Base-by-base conservation (phyloP, 2,888 invertebrate genomes). In the Rotaria macrura region DNA sequence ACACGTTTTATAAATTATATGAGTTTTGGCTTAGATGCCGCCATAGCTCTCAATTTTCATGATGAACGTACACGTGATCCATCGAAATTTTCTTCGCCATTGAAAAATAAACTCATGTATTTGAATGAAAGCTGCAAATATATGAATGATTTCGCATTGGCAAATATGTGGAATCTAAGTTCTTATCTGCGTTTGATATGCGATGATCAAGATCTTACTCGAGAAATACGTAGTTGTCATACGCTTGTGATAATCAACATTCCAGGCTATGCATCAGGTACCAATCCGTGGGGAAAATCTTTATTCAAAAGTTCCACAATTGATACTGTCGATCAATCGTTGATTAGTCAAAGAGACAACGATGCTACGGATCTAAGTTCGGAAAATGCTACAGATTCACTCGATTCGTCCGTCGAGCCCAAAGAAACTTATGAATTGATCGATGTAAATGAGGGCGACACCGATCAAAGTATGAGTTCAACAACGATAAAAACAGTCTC, bases 31-130 rank as follows among this genome's bases (percentile, higher is more conserved):
- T 97, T 98, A 84, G 98, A 99, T 91, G 98, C 98, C 87, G 96
- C 97, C 90, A 97, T 99, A 88, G 96, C 98, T 20, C 93, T 99
- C 85, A 97, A 97, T 91, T 99, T 99, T 91, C 98, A 99, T 91
- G 97, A 98, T 92, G 96, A 96, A 6, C 93, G 97, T 93, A 90
- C 90, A 90, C 87, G 95, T 89, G 93, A 94, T 87, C 94, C 96
- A 88, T 95, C 95, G 90, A 91, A 96, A 87, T 95, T 95, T 90
- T 95, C 95, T 87, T 95, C 94, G 91, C 93, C 96, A 88, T 92
- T 95, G 87, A 94, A 96, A 88, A 96, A 96, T 91, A 96, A 96
- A 93, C 95, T 95, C 89, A 72, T 49, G 84, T 85, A 57, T 65
- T 20, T 65, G 14, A 65, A 65, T 20, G 34, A 65, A 65, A 65